These are phyloP conservation scores for Etia nguti DNA, from an alignment of 2,113 vertebrate genomes.

Conservation along the genomic window DNA sequence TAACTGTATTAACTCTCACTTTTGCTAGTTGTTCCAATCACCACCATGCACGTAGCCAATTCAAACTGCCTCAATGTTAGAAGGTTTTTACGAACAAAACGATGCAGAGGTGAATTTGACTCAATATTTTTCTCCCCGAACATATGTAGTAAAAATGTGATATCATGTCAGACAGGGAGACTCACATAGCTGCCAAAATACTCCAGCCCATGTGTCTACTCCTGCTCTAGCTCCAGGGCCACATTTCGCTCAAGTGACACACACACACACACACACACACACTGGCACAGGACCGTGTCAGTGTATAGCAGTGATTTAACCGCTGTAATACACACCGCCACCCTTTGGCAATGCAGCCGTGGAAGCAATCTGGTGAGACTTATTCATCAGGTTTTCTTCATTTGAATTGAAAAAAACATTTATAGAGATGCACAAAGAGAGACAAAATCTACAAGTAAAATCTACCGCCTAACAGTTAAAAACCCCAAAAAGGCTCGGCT, in stretches of 20 bases:
- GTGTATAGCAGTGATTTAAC: background rate
- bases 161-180: background rate
- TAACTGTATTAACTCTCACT: background rate
- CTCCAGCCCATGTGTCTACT: background rate
- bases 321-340: background rate
- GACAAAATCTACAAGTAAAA: background rate
- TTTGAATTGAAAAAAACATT: slow-evolving; percentile 1
- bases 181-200: background rate
- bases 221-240: background rate
- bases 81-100: background rate
- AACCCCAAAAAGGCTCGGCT: background rate
- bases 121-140: background rate
- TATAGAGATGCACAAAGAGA: background rate
- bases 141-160: background rate
- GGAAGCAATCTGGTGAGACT: background rate
- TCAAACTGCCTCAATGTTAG: background rate
- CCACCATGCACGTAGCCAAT: background rate
- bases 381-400: background rate
- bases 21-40: background rate
- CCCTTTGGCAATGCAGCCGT: background rate
- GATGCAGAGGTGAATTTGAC: background rate
- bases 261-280: background rate
- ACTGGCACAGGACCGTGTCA: background rate
- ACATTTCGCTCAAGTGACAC: background rate
- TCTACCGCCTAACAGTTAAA: background rate